Conservation (phyloP, 2,113 vertebrate species). For the Corythornis cristatus region DNA sequence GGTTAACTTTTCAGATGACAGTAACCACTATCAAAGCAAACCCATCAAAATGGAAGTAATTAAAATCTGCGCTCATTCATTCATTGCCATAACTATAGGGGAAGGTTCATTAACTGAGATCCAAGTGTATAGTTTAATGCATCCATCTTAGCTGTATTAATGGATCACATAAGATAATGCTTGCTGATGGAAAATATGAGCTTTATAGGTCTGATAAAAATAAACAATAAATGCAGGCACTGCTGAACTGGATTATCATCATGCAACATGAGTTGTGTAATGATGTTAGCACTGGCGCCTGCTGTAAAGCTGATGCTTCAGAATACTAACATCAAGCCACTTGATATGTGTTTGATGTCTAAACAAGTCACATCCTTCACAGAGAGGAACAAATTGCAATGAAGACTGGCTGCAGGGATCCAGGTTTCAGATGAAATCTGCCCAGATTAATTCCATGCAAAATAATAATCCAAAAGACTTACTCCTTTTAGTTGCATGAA, state of each 20-base stretch:
- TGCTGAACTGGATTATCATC: conserved; percentile 17
- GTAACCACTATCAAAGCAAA: conserved; percentile 41
- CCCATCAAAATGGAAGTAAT: conserved; percentile 26
- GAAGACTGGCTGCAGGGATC: not conserved
- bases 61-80: conserved; percentile 11
- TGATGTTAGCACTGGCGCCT: conserved; percentile 10
- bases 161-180: not conserved
- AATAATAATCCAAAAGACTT: not conserved
- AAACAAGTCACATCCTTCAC: conserved; percentile 39
- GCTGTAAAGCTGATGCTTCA: conserved; percentile 1
- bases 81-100: conserved; percentile 22
- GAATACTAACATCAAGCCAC: conserved; percentile 52
- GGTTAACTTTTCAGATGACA: conserved; percentile 43
- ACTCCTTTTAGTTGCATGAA: not conserved
- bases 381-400: conserved; percentile 3
- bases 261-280: conserved; percentile 1
- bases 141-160: conserved; percentile 39
- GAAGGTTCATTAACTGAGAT: conserved; percentile 35
- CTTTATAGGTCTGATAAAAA: conserved; percentile 56
- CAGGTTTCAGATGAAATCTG: conserved; percentile 21
- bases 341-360: conserved; percentile 42
- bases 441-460: not conserved
- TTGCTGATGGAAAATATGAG: conserved; percentile 66
- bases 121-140: not conserved
- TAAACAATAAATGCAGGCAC: conserved; percentile 36